Evolutionary conservation across 2,888 invertebrate genomes (phyloP).

Genomic region (Ecliptopera silaceata): DNA sequence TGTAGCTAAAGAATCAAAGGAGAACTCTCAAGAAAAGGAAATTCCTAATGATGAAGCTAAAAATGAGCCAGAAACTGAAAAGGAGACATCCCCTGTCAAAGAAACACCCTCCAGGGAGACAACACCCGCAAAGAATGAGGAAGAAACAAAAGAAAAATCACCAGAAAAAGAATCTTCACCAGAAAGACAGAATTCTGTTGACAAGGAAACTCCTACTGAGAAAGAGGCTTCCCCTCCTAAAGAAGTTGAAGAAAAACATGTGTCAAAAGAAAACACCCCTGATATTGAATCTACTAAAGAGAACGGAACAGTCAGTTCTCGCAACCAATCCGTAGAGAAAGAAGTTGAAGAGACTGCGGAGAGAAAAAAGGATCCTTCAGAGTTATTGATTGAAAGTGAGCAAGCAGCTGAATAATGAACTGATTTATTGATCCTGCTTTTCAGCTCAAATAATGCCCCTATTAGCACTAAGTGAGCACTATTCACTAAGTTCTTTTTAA

Average conservation of each 20-base stretch:
- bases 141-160: conserved; percentile 39
- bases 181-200: conserved; percentile 48
- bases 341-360: conserved; percentile 51
- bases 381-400: conserved; percentile 73
- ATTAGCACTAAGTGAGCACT: conserved; percentile 77
- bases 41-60: conserved; percentile 40
- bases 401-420: conserved; percentile 66
- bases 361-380: conserved; percentile 66
- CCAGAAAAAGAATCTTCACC: conserved; percentile 31
- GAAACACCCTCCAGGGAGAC: conserved; percentile 47
- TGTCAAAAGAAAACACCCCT: conserved; percentile 62
- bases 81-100: conserved; percentile 47
- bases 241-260: conserved; percentile 53
- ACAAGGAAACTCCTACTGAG: conserved; percentile 51
- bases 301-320: conserved; percentile 73
- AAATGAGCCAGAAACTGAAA: conserved; percentile 42
- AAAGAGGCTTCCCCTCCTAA: conserved; percentile 53
- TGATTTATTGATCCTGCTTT: conserved; percentile 52
- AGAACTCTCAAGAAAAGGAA: conserved; percentile 59
- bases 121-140: conserved; percentile 49
- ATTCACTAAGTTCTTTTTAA: conserved; percentile 70
- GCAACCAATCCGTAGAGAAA: conserved; percentile 71
- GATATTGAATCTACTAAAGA: conserved; percentile 62
- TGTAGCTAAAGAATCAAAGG: conserved; percentile 59
- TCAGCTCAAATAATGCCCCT: conserved; percentile 74